Conservation (phyloP, 2,797 vertebrate genomes). For the Pygocentrus nattereri region DNA sequence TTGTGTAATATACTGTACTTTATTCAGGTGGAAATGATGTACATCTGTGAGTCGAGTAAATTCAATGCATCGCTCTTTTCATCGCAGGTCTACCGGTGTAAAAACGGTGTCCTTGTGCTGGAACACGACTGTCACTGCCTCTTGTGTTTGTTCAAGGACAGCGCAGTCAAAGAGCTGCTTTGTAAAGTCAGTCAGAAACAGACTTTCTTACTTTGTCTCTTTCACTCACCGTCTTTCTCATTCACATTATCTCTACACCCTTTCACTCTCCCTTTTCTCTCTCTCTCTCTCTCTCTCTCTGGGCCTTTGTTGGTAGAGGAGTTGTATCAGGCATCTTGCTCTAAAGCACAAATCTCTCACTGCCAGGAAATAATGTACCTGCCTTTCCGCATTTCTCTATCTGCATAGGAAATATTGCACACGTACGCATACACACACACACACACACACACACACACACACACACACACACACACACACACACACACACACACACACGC, state of each 20-base stretch:
- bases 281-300: constrained; percentile 27
- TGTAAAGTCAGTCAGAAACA: constrained; percentile 27
- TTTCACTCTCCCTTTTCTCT: constrained; percentile 1
- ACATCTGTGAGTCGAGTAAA: no score
- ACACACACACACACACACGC: constrained; percentile 3
- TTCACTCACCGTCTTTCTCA: constrained; percentile 18
- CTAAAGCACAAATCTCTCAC: constrained; percentile 56
- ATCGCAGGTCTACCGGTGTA: no score
- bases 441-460: constrained; percentile 17
- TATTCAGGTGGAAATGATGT: no score
- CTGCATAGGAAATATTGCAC: constrained; percentile 47
- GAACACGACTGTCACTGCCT: not conserved
- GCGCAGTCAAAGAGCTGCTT: constrained; percentile 30
- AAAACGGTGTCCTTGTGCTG: not conserved
- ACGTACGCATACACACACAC: constrained; percentile 30
- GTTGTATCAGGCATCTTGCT: constrained; percentile 53
- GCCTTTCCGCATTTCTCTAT: constrained; percentile 44
- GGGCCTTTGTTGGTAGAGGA: constrained; percentile 6
- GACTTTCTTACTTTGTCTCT: not conserved
- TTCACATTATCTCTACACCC: not conserved
- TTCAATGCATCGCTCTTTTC: no score
- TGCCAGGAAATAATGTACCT: constrained; percentile 63
- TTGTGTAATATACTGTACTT: no score
- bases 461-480: not conserved
- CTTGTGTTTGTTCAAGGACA: constrained; percentile 13